A percentile compares a stretch with the other conserved stretches of the same genome.
Conservation (phyloP, 2,888 invertebrate genomes). For the Mystacides longicornis region DNA sequence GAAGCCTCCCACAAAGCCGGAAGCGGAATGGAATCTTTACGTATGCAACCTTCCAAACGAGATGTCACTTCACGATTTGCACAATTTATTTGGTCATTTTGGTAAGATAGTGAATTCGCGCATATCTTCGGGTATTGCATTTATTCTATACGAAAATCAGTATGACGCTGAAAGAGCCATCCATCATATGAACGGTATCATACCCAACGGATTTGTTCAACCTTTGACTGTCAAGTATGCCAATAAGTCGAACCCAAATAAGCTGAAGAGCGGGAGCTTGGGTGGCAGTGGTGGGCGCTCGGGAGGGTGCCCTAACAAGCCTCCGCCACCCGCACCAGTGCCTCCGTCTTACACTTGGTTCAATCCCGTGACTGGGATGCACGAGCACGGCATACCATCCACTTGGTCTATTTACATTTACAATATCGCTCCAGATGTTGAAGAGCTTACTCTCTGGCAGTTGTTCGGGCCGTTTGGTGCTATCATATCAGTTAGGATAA, state of each 20-base stretch:
- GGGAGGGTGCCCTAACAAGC: conserved; percentile 31
- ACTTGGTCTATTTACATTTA: conserved; percentile 51
- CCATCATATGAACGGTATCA: conserved; percentile 44
- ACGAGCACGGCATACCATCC: conserved; percentile 45
- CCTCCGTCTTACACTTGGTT: conserved; percentile 48
- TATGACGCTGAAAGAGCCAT: conserved; percentile 48
- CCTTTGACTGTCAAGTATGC: conserved; percentile 52
- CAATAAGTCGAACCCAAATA: conserved; percentile 50
- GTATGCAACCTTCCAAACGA: conserved; percentile 51
- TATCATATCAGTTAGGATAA: conserved; percentile 51
- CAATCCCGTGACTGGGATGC: conserved; percentile 42
- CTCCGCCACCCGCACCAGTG: background rate
- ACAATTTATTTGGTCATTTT: conserved; percentile 49
- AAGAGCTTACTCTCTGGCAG: conserved; percentile 48
- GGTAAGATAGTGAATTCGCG: conserved; percentile 52
- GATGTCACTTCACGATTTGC: conserved; percentile 50
- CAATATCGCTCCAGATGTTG: conserved; percentile 48
- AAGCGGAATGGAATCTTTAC: conserved; percentile 51
- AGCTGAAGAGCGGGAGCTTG: conserved; percentile 30
- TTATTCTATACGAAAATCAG: conserved; percentile 48
- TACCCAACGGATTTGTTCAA: conserved; percentile 48
- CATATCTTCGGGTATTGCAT: conserved; percentile 49
- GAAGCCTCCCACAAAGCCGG: conserved; percentile 48
- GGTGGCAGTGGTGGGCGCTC: conserved; percentile 3
- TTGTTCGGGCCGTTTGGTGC: conserved; percentile 51